phyloP scores from a whole-genome alignment of 2,113 vertebrate genomes.

The Paramisgurnus dabryanus region DNA sequence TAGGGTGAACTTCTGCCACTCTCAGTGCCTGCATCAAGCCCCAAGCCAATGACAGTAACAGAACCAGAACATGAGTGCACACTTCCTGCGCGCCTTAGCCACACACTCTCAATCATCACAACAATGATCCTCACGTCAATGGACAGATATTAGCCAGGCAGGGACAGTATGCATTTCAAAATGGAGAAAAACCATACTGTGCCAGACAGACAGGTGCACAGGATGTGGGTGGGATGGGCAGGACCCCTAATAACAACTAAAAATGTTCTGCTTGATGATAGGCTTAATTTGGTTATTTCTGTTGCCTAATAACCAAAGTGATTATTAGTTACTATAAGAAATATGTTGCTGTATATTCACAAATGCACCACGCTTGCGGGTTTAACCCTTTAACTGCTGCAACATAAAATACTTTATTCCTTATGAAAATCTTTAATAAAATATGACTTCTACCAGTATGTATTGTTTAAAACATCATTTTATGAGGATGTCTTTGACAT shows the following conservation, averaged over 20 bases:
- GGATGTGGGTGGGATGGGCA: constrained; percentile 32
- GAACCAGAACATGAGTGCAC: constrained; percentile 66
- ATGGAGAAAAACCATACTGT: constrained; percentile 42
- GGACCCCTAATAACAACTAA: background rate
- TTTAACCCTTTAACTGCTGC: no score
- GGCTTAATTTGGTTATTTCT: background rate
- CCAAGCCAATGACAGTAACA: constrained; percentile 81
- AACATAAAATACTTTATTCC: no score
- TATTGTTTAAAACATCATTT: no score
- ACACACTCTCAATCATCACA: constrained; percentile 42
- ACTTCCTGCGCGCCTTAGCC: constrained; percentile 44
- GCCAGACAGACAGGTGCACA: constrained; percentile 29
- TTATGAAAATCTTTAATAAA: no score
- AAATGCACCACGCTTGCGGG: no score
- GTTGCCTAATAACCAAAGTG: background rate
- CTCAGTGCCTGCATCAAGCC: constrained; percentile 88
- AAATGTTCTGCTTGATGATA: background rate
- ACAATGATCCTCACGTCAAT: constrained; percentile 14
- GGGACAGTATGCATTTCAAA: constrained; percentile 51
- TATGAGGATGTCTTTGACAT: no score
- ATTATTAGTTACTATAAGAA: no score
- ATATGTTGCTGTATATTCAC: no score
- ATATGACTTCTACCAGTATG: no score
- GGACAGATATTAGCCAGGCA: constrained; percentile 33
- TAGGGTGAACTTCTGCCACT: constrained; percentile 98